These are phyloP conservation scores for Leptestheria dahalacensis DNA, from an alignment of 1,140 invertebrate genomes.

Conservation along the genomic window DNA sequence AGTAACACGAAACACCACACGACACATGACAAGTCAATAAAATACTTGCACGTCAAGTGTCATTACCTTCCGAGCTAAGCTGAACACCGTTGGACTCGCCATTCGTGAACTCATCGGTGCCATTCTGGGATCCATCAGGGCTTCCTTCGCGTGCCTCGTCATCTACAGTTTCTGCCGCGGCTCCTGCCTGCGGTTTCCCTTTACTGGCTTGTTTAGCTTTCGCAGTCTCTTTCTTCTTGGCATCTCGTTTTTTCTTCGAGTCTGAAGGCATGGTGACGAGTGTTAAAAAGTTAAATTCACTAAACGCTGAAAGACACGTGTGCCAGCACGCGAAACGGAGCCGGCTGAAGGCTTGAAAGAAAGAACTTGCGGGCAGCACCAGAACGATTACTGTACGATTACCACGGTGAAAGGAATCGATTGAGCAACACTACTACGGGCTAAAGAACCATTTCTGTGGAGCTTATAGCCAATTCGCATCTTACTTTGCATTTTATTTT, in stretches of 20 bases:
- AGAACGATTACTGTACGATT: too few relatives aligned
- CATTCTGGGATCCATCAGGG: constrained; percentile 23
- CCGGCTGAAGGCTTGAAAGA: background rate
- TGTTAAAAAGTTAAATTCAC: background rate
- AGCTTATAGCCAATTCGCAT: background rate
- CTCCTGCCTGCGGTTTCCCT: constrained; percentile 31
- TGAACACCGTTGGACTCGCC: constrained; percentile 23
- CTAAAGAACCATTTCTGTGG: background rate
- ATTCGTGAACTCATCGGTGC: background rate
- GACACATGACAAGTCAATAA: constrained; percentile 2
- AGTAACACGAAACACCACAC: too few relatives aligned
- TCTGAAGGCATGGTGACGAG: constrained; percentile 72
- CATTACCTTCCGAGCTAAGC: constrained; percentile 23
- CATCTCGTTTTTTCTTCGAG: constrained; percentile 89
- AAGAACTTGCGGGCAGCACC: too few relatives aligned
- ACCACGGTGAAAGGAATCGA: background rate
- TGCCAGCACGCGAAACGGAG: background rate
- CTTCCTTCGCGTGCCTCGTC: constrained; percentile 32
- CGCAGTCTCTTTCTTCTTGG: constrained; percentile 91
- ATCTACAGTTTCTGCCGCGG: constrained; percentile 29
- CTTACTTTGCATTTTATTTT: too few relatives aligned
- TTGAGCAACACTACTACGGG: background rate
- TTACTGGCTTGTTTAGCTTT: constrained; percentile 57
- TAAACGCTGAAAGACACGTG: background rate
- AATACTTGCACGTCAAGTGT: constrained; percentile 1